These are phyloP conservation scores for Empis stercorea DNA, from an alignment of 2,888 invertebrate genomes.

Conservation along the genomic window DNA sequence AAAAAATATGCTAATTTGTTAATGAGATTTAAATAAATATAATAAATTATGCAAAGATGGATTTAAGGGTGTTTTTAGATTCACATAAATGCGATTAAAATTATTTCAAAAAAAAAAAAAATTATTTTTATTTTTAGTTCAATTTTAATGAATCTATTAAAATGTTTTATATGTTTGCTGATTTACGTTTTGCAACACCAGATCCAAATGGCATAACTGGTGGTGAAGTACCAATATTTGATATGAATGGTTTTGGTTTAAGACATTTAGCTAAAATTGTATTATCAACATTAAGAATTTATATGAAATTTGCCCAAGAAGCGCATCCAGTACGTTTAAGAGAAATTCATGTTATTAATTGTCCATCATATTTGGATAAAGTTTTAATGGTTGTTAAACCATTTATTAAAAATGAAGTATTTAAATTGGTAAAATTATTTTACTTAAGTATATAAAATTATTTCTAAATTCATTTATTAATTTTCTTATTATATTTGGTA, in stretches of 20 bases:
- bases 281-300: slow-evolving; percentile 49
- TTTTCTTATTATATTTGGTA: neutral
- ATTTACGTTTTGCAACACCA: slow-evolving; percentile 46
- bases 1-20: too few relatives aligned
- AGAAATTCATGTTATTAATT: slow-evolving; percentile 52
- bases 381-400: slow-evolving; percentile 48
- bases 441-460: neutral
- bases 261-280: slow-evolving; percentile 51
- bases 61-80: too few relatives aligned
- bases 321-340: slow-evolving; percentile 54
- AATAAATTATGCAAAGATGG: too few relatives aligned
- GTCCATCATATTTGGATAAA: slow-evolving; percentile 51
- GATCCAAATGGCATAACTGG: slow-evolving; percentile 45
- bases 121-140: slow-evolving; percentile 36
- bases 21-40: too few relatives aligned
- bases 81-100: too few relatives aligned
- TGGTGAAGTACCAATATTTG: slow-evolving; percentile 60
- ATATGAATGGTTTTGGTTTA: slow-evolving; percentile 49
- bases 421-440: slow-evolving; percentile 43
- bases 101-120: too few relatives aligned
- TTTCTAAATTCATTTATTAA: neutral
- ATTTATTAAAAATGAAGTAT: slow-evolving; percentile 52
- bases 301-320: slow-evolving; percentile 62
- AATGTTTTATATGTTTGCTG: slow-evolving; percentile 60
- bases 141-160: slow-evolving; percentile 52